Base-by-base conservation (phyloP, 1,140 invertebrate species). In the Magallana ariakensis region DNA sequence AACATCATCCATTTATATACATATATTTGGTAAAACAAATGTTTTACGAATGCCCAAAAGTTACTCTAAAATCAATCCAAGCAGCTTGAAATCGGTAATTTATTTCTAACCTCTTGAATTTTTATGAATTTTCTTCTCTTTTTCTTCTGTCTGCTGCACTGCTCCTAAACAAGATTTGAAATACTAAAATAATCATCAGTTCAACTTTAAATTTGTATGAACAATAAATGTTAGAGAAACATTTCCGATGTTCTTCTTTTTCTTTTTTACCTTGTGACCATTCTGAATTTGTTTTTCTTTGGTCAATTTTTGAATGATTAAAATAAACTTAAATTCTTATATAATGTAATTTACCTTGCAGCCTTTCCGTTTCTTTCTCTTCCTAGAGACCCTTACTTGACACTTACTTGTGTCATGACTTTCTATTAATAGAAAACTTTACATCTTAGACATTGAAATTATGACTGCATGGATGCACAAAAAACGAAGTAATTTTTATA, bases 271-370 rank as follows among this genome's bases (percentile, higher is more conserved):
- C 60, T 66, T 66, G 60, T 19, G 60, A 66, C 60, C 60, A 0
- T 66, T 66, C 13, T 66, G 60, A 16, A 66, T 66, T 19, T 46
- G 33, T 66, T n/a, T 66, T 66, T n/a, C 60, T 19, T 19, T 8
- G 0, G 60, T 66, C 60, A 66, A 66, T 16, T 66, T 66, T 66
- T 66, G 60, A 66, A 66, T 66, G 60, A 66, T 66, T 19, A 66
- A 66, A n/a, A 66, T 66, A 66, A 66, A 66, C n/a, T 66, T 66
- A 8, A 66, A 8, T 66, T 15, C 13, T 66, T n/a, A 66, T 33
- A 58, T 58, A 58, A 58, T 16, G 16, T 58, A 58, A 58, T 11
- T 58, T 58, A 58, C 57, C 57, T 58, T 58, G 57, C 16, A 58
- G 16, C 57, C 57, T 58, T 16, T 58, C 57, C 8, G 57, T 58